A percentile compares a stretch with the other conserved stretches of the same genome.
These are phyloP conservation scores for Athalia cordata DNA, from an alignment of 2,888 invertebrate genomes.

Conservation along the genomic window DNA sequence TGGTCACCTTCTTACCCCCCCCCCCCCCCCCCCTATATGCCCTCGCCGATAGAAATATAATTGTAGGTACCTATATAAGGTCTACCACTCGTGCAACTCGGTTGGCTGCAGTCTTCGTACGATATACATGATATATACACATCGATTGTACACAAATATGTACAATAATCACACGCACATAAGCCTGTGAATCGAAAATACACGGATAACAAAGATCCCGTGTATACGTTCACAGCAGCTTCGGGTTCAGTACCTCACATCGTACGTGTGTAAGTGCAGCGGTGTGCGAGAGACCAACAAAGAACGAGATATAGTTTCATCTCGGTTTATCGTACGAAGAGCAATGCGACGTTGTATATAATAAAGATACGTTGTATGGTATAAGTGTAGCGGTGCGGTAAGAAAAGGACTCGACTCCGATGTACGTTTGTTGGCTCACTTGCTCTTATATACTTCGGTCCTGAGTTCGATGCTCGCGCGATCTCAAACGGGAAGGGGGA, in stretches of 20 bases:
- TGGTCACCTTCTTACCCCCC: conserved; percentile 58
- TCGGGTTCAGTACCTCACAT: neutral
- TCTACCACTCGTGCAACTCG: too few species aligned
- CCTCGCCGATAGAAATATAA: conserved; percentile 15
- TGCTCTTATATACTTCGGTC: conserved; percentile 57
- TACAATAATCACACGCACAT: too few species aligned
- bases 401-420: conserved; percentile 61
- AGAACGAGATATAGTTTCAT: conserved; percentile 21
- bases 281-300: neutral
- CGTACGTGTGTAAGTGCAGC: neutral
- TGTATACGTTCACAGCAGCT: too few species aligned
- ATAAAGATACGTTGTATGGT: neutral
- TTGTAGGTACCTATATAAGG: neutral
- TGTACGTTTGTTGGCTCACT: conserved; percentile 10
- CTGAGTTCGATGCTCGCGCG: conserved; percentile 70
- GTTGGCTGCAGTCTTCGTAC: too few species aligned
- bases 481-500: conserved; percentile 38
- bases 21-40: conserved; percentile 27
- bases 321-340: conserved; percentile 23
- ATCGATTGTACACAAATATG: too few species aligned
- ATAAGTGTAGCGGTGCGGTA: conserved; percentile 49
- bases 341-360: conserved; percentile 10
- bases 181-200: too few species aligned
- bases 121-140: too few species aligned
- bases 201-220: too few species aligned